These are phyloP conservation scores for Rhynchomys soricoides DNA, from an alignment of 2,113 vertebrate species.

Conservation along the genomic window DNA sequence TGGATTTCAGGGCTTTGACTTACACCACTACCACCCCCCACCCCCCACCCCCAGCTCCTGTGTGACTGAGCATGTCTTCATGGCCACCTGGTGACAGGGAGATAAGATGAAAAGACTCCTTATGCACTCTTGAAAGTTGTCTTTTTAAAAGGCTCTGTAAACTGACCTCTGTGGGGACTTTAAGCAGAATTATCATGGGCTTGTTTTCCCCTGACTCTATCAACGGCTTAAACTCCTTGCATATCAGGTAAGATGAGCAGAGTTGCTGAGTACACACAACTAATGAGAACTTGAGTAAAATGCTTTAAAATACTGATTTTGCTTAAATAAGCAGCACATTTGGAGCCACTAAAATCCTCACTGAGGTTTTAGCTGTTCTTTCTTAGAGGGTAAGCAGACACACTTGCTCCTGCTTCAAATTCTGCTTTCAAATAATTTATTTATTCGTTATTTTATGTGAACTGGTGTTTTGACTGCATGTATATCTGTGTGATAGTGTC, in stretches of 20 bases:
- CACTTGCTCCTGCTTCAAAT: background rate
- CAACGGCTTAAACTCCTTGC: background rate
- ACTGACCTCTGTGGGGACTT: background rate
- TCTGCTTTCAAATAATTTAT: no score
- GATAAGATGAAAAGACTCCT: background rate
- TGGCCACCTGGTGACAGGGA: background rate
- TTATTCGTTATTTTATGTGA: no score
- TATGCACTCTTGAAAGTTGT: background rate
- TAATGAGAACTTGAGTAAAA: background rate
- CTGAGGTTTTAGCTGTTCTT: background rate
- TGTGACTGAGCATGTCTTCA: rapidly evolving
- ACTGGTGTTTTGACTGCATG: no score
- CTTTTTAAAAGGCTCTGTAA: background rate
- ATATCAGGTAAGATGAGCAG: background rate
- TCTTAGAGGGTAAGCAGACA: background rate
- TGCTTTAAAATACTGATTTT: background rate
- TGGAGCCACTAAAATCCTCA: background rate
- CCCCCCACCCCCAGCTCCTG: no score
- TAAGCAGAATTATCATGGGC: background rate
- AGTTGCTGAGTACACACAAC: background rate
- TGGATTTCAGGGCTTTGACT: background rate
- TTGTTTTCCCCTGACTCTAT: background rate
- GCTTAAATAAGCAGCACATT: background rate
- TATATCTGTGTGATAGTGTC: no score
- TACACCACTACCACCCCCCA: no score